Percentiles rank a stretch among this genome's conserved stretches.
Conservation (phyloP, 2,888 invertebrate species). For the Beris morrisii region DNA sequence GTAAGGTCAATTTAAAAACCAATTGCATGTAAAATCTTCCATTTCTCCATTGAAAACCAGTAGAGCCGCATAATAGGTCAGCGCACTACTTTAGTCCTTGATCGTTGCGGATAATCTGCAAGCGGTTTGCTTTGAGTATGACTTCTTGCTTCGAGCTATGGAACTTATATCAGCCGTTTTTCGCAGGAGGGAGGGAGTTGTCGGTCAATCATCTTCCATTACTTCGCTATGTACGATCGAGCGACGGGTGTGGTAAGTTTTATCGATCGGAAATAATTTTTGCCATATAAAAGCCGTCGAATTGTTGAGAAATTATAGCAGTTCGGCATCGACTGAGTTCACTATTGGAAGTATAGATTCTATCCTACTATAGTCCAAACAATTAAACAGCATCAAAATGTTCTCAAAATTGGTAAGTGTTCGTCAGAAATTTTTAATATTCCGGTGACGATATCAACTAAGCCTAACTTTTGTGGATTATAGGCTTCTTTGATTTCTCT, state of each 20-base stretch:
- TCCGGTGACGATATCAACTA: neutral
- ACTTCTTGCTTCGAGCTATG: too few relatives aligned
- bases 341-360: constrained; percentile 22
- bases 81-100: too few relatives aligned
- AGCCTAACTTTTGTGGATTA: constrained; percentile 8
- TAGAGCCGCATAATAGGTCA: too few relatives aligned
- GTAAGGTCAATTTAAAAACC: too few relatives aligned
- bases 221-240: too few relatives aligned
- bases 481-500: constrained; percentile 42
- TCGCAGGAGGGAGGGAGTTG: too few relatives aligned
- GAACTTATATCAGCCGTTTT: too few relatives aligned
- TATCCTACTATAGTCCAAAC: constrained; percentile 8
- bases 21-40: too few relatives aligned
- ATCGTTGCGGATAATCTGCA: too few relatives aligned
- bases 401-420: constrained; percentile 18
- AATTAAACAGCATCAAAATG: constrained; percentile 9
- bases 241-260: neutral
- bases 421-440: neutral
- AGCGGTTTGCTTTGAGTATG: too few relatives aligned
- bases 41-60: too few relatives aligned
- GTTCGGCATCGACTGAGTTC: constrained; percentile 28
- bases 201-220: too few relatives aligned
- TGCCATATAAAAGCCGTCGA: constrained; percentile 25
- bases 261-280: constrained; percentile 24
- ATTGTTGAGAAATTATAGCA: constrained; percentile 20